Base-by-base conservation (phyloP, 2,888 invertebrate genomes). In the Nemoura dubitans region DNA sequence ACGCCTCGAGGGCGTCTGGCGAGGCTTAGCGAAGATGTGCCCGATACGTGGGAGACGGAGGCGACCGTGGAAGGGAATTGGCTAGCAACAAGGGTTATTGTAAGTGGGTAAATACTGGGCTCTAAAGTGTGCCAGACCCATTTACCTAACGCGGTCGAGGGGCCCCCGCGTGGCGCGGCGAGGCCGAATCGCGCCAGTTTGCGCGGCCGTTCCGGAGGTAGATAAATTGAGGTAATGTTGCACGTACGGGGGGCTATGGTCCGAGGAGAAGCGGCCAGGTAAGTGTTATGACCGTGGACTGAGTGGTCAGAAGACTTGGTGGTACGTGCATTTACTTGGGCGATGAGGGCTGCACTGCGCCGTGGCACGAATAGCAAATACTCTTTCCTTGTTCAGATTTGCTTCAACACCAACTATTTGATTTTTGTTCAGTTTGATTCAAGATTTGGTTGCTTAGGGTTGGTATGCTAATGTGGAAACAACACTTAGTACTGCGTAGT, bases 91-190 rank as follows among this genome's bases (percentile, higher is more conserved):
- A 59, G 59, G 59, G 59, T 59, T 59, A 59, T 59, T 59, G 59
- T 59, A 59, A 59, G 59, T 59, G 59, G 59, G 59, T 59, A 59
- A 59, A 59, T 59, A 59, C 59, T 59, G 59, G 59, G 59, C 59
- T 59, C 16, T 59, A 59, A 59, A 59, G 59, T 59, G 59, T 14
- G 59, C 59, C 21, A 21, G 21, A 59, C 59, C 16, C 59, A 59
- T 59, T 59, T 59, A 59, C 59, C 59, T 59, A 59, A 59, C 59
- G 59, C 59, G 59, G 59, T 59, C 16, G 59, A 1, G 10, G 21
- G 59, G 59, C 59, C 21, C 21, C 59, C n/a, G n/a, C n/a, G 10
- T 10, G 36, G 59, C 10, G 21, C 14, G 14, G 59, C 10, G 59
- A 59, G 59, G 59, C 59, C 59, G 59, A 59, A 59, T 59, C 59